Percentiles rank a stretch among this genome's conserved stretches.
Evolutionary conservation across 2,113 vertebrate genomes (phyloP).

Genomic region (Pleuronectes platessa): DNA sequence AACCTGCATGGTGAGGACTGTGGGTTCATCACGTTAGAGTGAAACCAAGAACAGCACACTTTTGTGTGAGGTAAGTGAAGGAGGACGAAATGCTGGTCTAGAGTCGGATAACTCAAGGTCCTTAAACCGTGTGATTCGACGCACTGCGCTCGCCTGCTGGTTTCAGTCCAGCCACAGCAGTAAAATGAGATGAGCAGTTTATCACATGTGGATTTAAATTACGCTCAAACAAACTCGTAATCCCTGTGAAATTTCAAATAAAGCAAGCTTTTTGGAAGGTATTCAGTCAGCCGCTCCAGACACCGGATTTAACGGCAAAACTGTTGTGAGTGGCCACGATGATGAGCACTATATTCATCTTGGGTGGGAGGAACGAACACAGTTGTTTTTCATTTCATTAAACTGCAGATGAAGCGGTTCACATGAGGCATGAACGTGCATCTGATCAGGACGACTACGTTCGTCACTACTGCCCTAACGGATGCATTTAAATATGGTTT

Average conservation of each 20-base stretch:
- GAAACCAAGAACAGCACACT: slow-evolving; percentile 24
- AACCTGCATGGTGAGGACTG: slow-evolving; percentile 37
- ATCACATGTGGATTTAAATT: slow-evolving; percentile 50
- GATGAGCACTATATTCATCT: slow-evolving; percentile 39
- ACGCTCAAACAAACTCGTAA: slow-evolving; percentile 50
- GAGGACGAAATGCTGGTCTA: slow-evolving; percentile 10
- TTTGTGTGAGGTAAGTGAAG: slow-evolving; percentile 40
- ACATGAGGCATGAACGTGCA: slow-evolving; percentile 36
- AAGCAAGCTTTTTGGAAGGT: no score
- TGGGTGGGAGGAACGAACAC: slow-evolving; percentile 62
- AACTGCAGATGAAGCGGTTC: slow-evolving; percentile 42
- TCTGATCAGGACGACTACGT: slow-evolving; percentile 19
- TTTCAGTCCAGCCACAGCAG: slow-evolving; percentile 39
- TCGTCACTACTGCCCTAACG: background rate
- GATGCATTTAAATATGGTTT: background rate
- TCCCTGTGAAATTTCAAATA: slow-evolving; percentile 3
- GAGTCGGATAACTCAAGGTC: slow-evolving; percentile 26
- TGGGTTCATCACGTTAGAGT: slow-evolving; percentile 52
- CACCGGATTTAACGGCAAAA: no score
- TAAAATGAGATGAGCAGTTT: slow-evolving; percentile 42
- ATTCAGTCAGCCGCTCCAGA: no score
- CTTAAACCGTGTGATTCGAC: slow-evolving; percentile 29
- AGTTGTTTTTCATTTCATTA: slow-evolving; percentile 68
- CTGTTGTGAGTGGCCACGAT: slow-evolving; percentile 41
- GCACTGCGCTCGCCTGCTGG: slow-evolving; percentile 22